Evolutionary conservation across 2,113 vertebrate species (phyloP).

Genomic region (Arizona elegans): DNA sequence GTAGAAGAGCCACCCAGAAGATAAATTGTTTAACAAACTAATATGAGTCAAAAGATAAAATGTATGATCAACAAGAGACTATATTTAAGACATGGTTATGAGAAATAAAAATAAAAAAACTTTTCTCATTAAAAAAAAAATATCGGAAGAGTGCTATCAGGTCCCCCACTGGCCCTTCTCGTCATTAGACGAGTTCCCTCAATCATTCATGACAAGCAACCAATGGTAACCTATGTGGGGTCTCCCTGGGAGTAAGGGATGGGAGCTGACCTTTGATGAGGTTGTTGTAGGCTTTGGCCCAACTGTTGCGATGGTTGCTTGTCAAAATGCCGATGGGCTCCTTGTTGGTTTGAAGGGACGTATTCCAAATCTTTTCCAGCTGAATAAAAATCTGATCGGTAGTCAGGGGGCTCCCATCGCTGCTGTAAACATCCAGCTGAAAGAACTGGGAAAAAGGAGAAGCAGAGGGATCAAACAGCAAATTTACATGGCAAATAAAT

Average conservation of each 20-base stretch:
- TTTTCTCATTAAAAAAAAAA: too few species aligned
- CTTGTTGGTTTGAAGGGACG: constrained; percentile 94
- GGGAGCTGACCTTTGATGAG: constrained; percentile 84
- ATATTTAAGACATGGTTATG: too few species aligned
- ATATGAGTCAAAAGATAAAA: too few species aligned
- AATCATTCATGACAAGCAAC: not conserved
- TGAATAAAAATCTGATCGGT: constrained; percentile 89
- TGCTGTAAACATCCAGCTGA: constrained; percentile 91
- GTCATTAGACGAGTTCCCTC: not conserved
- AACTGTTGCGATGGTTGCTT: constrained; percentile 93
- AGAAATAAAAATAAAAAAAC: too few species aligned
- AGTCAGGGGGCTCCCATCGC: constrained; percentile 84
- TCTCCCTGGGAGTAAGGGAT: not conserved
- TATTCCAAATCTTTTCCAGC: constrained; percentile 98
- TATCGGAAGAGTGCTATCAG: not conserved
- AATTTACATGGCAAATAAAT: too few species aligned
- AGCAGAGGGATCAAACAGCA: not conserved
- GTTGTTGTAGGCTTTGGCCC: constrained; percentile 94
- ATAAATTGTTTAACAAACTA: too few species aligned
- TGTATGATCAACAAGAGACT: too few species aligned
- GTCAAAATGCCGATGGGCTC: constrained; percentile 95
- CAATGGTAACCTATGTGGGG: not conserved
- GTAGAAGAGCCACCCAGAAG: too few species aligned
- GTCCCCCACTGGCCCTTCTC: not conserved
- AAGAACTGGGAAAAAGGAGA: constrained; percentile 80